phyloP scores from a whole-genome alignment of 2,888 invertebrate genomes.

The Tetranychus truncatus region DNA sequence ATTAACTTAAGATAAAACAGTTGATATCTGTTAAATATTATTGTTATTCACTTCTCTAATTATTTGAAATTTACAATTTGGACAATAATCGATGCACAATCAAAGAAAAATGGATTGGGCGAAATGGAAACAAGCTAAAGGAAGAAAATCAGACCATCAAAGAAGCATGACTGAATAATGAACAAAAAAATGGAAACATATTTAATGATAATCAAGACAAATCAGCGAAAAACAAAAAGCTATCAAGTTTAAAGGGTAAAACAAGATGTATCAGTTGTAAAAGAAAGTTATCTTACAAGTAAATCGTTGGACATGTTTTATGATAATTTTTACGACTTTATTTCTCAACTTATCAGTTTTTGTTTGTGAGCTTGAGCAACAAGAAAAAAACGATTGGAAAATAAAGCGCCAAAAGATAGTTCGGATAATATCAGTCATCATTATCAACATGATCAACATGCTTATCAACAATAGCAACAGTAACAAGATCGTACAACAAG shows the following conservation, averaged over 20 bases:
- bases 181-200: not conserved
- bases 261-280: too few species aligned
- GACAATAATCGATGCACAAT: not conserved
- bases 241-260: too few species aligned
- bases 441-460: not conserved
- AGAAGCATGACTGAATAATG: not conserved
- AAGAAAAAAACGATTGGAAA: not conserved
- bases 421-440: not conserved
- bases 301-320: not conserved
- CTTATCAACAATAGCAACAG: not conserved
- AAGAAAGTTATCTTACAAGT: not conserved
- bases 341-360: not conserved
- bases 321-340: not conserved
- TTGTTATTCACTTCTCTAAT: too few species aligned
- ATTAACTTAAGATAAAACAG: too few species aligned
- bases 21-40: too few species aligned
- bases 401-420: not conserved
- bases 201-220: not conserved
- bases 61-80: not conserved
- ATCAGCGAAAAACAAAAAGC: too few species aligned
- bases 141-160: not conserved
- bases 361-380: not conserved
- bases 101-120: not conserved
- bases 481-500: not conserved
- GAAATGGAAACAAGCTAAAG: not conserved